A percentile compares a stretch with the other conserved stretches of the same genome.
phyloP scores from a whole-genome alignment of 2,113 vertebrate species.

The Ploceus nigricollis region DNA sequence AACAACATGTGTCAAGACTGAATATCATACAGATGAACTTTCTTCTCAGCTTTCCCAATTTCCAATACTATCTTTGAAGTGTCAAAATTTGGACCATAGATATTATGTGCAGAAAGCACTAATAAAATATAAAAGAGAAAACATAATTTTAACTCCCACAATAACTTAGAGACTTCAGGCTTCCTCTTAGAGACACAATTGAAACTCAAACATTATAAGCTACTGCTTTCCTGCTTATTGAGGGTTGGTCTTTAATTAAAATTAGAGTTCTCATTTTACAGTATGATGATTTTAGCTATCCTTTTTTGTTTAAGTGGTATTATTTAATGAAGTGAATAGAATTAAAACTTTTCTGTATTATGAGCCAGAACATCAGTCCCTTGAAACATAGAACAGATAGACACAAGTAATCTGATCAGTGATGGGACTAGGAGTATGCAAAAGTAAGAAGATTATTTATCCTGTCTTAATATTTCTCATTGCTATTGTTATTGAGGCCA shows the following conservation, averaged over 20 bases:
- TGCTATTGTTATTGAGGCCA: neutral
- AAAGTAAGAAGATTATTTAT: neutral
- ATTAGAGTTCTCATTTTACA: neutral
- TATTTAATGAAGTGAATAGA: neutral
- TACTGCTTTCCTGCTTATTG: neutral
- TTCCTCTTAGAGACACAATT: neutral
- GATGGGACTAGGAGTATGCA: neutral
- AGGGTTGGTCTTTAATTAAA: neutral
- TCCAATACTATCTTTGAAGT: neutral
- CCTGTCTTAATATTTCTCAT: neutral
- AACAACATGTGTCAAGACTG: neutral
- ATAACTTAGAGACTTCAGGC: neutral
- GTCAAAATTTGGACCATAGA: neutral
- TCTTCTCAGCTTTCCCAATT: neutral
- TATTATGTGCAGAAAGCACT: neutral
- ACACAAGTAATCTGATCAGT: neutral
- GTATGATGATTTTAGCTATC: neutral
- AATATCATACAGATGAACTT: neutral
- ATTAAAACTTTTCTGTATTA: neutral
- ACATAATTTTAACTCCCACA: neutral
- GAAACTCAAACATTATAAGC: neutral
- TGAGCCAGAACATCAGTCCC: neutral
- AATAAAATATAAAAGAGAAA: neutral
- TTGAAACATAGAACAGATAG: neutral
- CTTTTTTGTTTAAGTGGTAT: neutral